Conservation (phyloP, 2,888 invertebrate genomes). For the Leucania comma region DNA sequence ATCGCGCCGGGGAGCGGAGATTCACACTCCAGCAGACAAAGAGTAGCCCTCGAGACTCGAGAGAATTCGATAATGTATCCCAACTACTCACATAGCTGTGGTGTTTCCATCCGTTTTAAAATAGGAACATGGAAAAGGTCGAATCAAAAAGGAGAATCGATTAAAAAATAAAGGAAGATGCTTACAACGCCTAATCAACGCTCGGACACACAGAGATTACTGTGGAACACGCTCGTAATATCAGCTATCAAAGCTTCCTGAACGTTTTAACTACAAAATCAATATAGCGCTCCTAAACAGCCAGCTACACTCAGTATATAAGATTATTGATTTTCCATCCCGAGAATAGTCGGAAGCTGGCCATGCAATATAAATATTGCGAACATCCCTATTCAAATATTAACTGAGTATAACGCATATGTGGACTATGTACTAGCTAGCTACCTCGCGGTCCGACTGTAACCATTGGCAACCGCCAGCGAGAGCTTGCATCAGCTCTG, state of each 20-base stretch:
- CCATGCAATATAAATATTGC: slow-evolving; percentile 75
- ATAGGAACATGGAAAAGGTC: slow-evolving; percentile 3
- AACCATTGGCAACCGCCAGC: slow-evolving; percentile 77
- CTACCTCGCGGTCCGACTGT: slow-evolving; percentile 71
- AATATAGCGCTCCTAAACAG: slow-evolving; percentile 53
- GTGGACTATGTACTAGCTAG: slow-evolving; percentile 66
- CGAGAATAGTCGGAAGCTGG: slow-evolving; percentile 69
- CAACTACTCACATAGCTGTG: slow-evolving; percentile 14
- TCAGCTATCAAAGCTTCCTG: slow-evolving; percentile 27
- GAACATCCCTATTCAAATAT: slow-evolving; percentile 80
- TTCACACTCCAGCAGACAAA: slow-evolving; percentile 55
- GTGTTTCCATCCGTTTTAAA: slow-evolving; percentile 6
- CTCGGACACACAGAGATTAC: slow-evolving; percentile 14
- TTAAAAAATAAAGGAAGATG: slow-evolving; percentile 23
- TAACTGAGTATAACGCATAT: slow-evolving; percentile 78
- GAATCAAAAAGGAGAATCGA: slow-evolving; percentile 11
- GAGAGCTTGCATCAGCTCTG: slow-evolving; percentile 71
- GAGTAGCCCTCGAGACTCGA: slow-evolving; percentile 30
- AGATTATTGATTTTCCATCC: slow-evolving; percentile 73
- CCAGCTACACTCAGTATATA: slow-evolving; percentile 64
- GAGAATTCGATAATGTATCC: slow-evolving; percentile 33
- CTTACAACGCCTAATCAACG: slow-evolving; percentile 27
- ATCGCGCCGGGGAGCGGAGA: slow-evolving; percentile 25
- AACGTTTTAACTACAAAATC: slow-evolving; percentile 31
- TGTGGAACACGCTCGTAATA: slow-evolving; percentile 16